Percentiles rank a stretch among this genome's conserved stretches.
Conservation (phyloP, 2,888 invertebrate genomes). For the Synanthedon myopaeformis region DNA sequence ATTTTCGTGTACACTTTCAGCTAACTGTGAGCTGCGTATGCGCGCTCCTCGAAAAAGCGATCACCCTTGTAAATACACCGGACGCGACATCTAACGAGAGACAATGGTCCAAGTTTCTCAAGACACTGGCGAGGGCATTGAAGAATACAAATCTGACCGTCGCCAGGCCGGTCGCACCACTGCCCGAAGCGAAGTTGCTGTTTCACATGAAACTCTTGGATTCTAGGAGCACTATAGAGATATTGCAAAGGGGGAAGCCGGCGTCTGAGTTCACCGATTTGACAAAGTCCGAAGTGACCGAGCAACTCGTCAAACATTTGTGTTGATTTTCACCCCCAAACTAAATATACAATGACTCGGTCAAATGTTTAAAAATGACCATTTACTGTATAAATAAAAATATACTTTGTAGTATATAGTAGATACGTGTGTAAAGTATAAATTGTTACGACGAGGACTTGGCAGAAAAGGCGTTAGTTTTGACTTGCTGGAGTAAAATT, state of each 20-base stretch:
- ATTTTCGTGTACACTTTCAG: slow-evolving; percentile 21
- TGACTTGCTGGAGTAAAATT: too few species aligned
- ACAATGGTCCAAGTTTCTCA: slow-evolving; percentile 69
- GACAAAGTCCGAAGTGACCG: slow-evolving; percentile 41
- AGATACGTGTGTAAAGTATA: too few species aligned
- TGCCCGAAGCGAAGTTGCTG: slow-evolving; percentile 29
- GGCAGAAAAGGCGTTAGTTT: too few species aligned
- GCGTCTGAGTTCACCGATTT: slow-evolving; percentile 47
- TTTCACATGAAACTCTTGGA: slow-evolving; percentile 46
- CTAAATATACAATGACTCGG: background rate
- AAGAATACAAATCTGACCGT: slow-evolving; percentile 39
- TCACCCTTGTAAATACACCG: slow-evolving; percentile 38
- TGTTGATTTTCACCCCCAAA: slow-evolving; percentile 31
- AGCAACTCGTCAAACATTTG: slow-evolving; percentile 42
- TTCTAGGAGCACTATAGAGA: slow-evolving; percentile 49
- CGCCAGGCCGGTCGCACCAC: slow-evolving; percentile 31
- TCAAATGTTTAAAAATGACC: too few species aligned
- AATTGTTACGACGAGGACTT: too few species aligned
- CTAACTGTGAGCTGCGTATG: slow-evolving; percentile 51
- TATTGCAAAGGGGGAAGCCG: slow-evolving; percentile 46
- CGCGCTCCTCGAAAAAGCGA: slow-evolving; percentile 44
- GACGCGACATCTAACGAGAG: slow-evolving; percentile 55
- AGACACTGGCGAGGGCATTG: slow-evolving; percentile 56
- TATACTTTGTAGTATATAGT: too few species aligned
- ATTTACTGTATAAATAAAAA: too few species aligned